phyloP scores from a whole-genome alignment of 2,888 invertebrate species.

The Sympetrum striolatum region DNA sequence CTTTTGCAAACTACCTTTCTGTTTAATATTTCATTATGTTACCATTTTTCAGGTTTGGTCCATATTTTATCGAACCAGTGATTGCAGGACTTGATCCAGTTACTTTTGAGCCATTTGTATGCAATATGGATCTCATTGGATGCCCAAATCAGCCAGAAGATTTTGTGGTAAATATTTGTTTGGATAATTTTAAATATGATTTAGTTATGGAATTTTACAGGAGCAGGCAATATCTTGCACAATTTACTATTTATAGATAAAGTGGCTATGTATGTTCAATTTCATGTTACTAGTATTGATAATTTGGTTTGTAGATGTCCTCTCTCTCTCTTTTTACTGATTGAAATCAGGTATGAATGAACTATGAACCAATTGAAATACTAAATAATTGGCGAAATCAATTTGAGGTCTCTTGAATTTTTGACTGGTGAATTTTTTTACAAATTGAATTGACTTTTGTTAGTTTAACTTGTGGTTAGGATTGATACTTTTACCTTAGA shows the following conservation, averaged over 20 bases:
- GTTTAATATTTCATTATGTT: neutral
- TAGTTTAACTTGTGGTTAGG: too few species aligned
- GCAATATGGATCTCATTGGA: slow-evolving; percentile 95
- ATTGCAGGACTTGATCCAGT: slow-evolving; percentile 92
- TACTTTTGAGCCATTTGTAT: slow-evolving; percentile 85
- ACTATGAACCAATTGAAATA: too few species aligned
- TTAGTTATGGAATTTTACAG: neutral
- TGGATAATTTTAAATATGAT: neutral
- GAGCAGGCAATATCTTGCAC: neutral
- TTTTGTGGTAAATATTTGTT: slow-evolving; percentile 78
- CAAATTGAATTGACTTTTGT: too few species aligned
- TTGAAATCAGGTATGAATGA: neutral
- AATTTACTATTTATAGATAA: neutral
- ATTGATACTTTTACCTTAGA: too few species aligned
- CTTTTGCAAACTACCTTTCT: too few species aligned
- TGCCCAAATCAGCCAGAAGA: slow-evolving; percentile 90
- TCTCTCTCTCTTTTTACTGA: neutral
- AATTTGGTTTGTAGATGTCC: neutral
- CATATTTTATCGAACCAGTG: slow-evolving; percentile 96
- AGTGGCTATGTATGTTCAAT: neutral
- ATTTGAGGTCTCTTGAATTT: too few species aligned
- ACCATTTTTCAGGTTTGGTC: slow-evolving; percentile 78
- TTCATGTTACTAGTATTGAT: neutral
- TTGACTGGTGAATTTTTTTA: too few species aligned
- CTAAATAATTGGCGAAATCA: too few species aligned